Evolutionary conservation across 2,797 vertebrate genomes (phyloP).

Genomic region (Sebastes cheni): DNA sequence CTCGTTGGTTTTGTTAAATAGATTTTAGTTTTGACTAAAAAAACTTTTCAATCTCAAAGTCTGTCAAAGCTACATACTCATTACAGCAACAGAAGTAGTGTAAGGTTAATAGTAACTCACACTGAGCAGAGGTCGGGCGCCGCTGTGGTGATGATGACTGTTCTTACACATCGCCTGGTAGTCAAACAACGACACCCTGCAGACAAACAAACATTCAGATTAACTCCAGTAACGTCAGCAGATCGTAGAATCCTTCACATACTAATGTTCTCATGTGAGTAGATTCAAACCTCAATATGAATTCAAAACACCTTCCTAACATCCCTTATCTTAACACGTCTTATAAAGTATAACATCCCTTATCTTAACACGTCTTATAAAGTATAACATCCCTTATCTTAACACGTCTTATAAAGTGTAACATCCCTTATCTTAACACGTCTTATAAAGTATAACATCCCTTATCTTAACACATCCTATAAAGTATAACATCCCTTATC

Average conservation of each 20-base stretch:
- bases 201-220: neutral
- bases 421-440: no score
- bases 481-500: no score
- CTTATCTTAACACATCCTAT: no score
- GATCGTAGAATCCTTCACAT: neutral
- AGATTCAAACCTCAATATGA: neutral
- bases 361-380: no score
- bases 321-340: no score
- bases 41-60: no score
- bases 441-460: no score
- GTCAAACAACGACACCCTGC: slow-evolving; percentile 92
- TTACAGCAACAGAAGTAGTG: neutral
- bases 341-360: no score
- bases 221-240: neutral
- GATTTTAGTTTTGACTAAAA: neutral
- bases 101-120: slow-evolving; percentile 76
- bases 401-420: no score
- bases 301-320: neutral
- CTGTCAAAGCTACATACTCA: no score
- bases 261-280: no score
- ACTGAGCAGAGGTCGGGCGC: slow-evolving; percentile 86
- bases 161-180: slow-evolving; percentile 97
- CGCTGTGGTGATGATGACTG: slow-evolving; percentile 85
- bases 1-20: neutral
- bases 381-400: no score